A percentile compares a stretch with the other conserved stretches of the same genome.
Conservation (phyloP, 2,888 invertebrate species). For the Nebria brevicollis region DNA sequence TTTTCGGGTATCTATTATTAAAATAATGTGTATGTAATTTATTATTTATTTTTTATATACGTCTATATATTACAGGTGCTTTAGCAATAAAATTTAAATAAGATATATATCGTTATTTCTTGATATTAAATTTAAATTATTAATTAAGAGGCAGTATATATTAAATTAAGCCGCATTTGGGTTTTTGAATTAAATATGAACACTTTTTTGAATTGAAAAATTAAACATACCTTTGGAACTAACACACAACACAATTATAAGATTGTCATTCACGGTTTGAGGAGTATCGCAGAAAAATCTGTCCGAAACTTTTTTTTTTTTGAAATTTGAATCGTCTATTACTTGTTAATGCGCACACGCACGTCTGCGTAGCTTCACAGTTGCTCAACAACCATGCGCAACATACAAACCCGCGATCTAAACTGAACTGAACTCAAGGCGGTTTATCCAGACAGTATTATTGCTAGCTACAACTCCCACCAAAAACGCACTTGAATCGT, state of each 20-base stretch:
- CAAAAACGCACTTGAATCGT: constrained; percentile 22
- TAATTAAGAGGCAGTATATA: too few species aligned
- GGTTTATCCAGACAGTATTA: constrained; percentile 33
- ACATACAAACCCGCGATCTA: constrained; percentile 18
- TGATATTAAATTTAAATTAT: too few species aligned
- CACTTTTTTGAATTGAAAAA: too few species aligned
- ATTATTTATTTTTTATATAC: too few species aligned
- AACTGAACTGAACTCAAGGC: constrained; percentile 30
- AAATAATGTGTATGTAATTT: too few species aligned
- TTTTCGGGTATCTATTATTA: too few species aligned
- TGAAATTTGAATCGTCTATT: background rate
- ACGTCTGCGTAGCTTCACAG: constrained; percentile 14
- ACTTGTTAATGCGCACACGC: constrained; percentile 23
- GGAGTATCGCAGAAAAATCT: background rate
- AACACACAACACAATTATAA: background rate
- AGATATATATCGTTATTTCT: too few species aligned
- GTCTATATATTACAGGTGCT: too few species aligned
- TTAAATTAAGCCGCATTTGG: too few species aligned
- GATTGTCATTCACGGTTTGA: background rate
- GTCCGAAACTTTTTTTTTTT: background rate
- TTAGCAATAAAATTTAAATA: too few species aligned
- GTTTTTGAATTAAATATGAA: too few species aligned
- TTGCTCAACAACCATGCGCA: constrained; percentile 31
- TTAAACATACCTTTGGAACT: background rate
- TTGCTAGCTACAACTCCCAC: constrained; percentile 41